phyloP scores from a whole-genome alignment of 2,888 invertebrate genomes.

The Eubasilissa splendida region DNA sequence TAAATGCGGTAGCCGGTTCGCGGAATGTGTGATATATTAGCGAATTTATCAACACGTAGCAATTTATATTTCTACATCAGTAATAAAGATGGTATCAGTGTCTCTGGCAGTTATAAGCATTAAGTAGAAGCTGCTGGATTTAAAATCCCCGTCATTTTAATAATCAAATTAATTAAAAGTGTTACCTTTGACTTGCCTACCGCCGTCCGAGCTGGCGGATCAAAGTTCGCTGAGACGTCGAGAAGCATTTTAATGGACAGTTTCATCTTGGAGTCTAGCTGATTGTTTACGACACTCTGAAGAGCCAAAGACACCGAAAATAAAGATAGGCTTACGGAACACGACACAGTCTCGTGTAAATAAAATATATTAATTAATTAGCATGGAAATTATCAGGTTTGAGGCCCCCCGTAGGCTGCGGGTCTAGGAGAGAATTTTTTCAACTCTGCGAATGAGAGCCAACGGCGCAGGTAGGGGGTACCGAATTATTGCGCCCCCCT shows the following conservation, averaged over 20 bases:
- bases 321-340: not conserved
- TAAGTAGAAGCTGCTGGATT: slow-evolving; percentile 26
- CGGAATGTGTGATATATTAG: slow-evolving; percentile 28
- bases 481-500: slow-evolving; percentile 10
- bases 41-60: not conserved
- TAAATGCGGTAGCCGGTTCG: no score
- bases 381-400: slow-evolving; percentile 27
- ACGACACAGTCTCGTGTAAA: slow-evolving; percentile 49
- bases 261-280: slow-evolving; percentile 1
- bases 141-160: slow-evolving; percentile 1
- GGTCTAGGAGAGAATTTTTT: slow-evolving; percentile 13
- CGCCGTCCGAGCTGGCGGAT: slow-evolving; percentile 1
- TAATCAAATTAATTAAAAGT: slow-evolving; percentile 32
- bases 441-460: not conserved
- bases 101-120: not conserved
- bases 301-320: slow-evolving; percentile 9
- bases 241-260: slow-evolving; percentile 16
- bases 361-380: slow-evolving; percentile 41
- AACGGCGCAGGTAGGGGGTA: slow-evolving; percentile 7
- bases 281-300: slow-evolving; percentile 18
- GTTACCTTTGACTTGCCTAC: slow-evolving; percentile 16
- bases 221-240: not conserved
- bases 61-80: slow-evolving; percentile 1
- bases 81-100: not conserved
- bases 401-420: slow-evolving; percentile 7